Conservation (phyloP, 2,888 invertebrate genomes). For the Lepidocyrtoides sp. region DNA sequence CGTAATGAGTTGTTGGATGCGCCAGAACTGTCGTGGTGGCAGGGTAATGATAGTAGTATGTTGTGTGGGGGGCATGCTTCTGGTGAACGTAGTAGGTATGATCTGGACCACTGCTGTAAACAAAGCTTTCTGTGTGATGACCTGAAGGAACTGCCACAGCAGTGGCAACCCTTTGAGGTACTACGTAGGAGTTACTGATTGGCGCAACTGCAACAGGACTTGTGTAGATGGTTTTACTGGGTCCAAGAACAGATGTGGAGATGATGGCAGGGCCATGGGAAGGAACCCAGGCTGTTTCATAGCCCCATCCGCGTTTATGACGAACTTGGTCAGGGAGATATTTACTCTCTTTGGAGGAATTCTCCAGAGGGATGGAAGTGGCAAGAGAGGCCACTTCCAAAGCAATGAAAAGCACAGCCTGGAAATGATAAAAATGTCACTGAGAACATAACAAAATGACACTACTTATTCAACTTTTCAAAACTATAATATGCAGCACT, state of each 20-base stretch:
- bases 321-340: constrained; percentile 29
- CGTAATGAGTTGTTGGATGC: constrained; percentile 32
- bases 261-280: not conserved
- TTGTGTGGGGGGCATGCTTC: constrained; percentile 35
- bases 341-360: constrained; percentile 2
- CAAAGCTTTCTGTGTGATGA: constrained; percentile 62
- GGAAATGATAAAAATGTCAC: constrained; percentile 21
- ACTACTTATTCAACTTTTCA: not conserved
- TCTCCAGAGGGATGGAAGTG: constrained; percentile 55
- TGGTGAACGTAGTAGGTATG: constrained; percentile 65
- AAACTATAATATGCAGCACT: constrained; percentile 13
- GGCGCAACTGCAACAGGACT: constrained; percentile 26
- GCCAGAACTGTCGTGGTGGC: not conserved
- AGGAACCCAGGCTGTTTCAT: constrained; percentile 38
- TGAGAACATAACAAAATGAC: not conserved
- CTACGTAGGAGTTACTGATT: not conserved
- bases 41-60: constrained; percentile 57
- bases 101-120: constrained; percentile 59
- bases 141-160: constrained; percentile 6
- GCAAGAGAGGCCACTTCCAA: not conserved
- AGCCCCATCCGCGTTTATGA: constrained; percentile 71
- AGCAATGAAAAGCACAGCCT: constrained; percentile 27
- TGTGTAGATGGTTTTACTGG: constrained; percentile 40
- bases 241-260: constrained; percentile 32
- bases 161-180: constrained; percentile 44